Percentiles rank a stretch among this genome's conserved stretches.
Evolutionary conservation across 2,888 invertebrate genomes (phyloP).

Genomic region (Cremastinae sp.): DNA sequence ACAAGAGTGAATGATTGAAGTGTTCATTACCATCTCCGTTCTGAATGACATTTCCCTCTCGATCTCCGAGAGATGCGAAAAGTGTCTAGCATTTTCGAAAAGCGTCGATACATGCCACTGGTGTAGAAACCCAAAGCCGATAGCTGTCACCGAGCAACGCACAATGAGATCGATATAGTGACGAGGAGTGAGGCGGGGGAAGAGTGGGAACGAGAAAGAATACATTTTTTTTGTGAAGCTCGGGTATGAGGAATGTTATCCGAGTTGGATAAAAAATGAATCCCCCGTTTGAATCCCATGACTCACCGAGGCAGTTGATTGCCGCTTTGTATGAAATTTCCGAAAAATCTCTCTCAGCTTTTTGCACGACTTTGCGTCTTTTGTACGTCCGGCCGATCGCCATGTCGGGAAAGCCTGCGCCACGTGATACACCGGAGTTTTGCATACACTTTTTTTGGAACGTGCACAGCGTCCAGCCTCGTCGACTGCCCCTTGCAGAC

Average conservation of each 20-base stretch:
- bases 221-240: background rate
- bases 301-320: constrained; percentile 55
- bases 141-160: constrained; percentile 80
- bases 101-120: constrained; percentile 86
- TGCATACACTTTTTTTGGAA: constrained; percentile 32
- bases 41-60: constrained; percentile 93
- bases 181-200: background rate
- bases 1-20: background rate
- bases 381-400: constrained; percentile 58
- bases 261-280: background rate
- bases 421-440: constrained; percentile 54
- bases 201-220: background rate
- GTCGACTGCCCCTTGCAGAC: background rate
- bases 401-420: constrained; percentile 52
- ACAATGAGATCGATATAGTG: constrained; percentile 44
- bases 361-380: constrained; percentile 55
- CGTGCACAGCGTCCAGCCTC: constrained; percentile 40
- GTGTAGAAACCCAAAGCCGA: constrained; percentile 83
- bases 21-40: constrained; percentile 88
- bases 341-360: constrained; percentile 56
- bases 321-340: constrained; percentile 52
- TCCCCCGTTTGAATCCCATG: background rate
- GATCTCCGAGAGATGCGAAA: constrained; percentile 90
- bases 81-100: constrained; percentile 92
- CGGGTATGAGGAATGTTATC: background rate